Conservation (phyloP, 2,113 vertebrate genomes). For the Hipposideros armiger region DNA sequence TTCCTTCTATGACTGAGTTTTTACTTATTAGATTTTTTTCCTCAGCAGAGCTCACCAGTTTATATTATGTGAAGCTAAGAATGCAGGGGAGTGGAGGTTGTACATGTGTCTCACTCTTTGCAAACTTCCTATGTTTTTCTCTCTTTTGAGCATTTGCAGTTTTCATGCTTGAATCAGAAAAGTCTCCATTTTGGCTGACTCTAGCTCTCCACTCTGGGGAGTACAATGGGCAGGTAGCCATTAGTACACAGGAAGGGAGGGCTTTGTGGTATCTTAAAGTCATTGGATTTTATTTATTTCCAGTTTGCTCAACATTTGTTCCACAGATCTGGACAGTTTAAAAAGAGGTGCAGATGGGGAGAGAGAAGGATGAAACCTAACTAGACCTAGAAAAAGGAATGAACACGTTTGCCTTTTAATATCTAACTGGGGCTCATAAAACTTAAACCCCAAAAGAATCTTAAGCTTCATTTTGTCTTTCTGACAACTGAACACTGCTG, state of each 20-base stretch:
- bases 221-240: conserved; percentile 81
- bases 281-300: conserved; percentile 81
- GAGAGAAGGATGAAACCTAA: conserved; percentile 49
- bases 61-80: conserved; percentile 25
- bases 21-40: not conserved
- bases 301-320: conserved; percentile 75
- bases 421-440: conserved; percentile 1
- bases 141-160: conserved; percentile 71
- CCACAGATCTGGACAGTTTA: conserved; percentile 74
- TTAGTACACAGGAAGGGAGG: conserved; percentile 82
- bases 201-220: conserved; percentile 74
- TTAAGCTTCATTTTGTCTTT: conserved; percentile 56
- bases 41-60: conserved; percentile 8
- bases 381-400: not conserved
- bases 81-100: not conserved
- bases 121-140: conserved; percentile 71
- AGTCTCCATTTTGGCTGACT: conserved; percentile 79
- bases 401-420: conserved; percentile 46
- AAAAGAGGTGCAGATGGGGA: conserved; percentile 61
- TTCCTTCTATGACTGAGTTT: conserved; percentile 43
- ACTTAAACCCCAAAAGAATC: conserved; percentile 9
- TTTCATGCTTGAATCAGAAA: conserved; percentile 76
- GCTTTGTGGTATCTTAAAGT: conserved; percentile 82
- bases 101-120: conserved; percentile 32
- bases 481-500: not conserved